phyloP scores from a whole-genome alignment of 1,140 invertebrate genomes.

The Bilobella aurantiaca region DNA sequence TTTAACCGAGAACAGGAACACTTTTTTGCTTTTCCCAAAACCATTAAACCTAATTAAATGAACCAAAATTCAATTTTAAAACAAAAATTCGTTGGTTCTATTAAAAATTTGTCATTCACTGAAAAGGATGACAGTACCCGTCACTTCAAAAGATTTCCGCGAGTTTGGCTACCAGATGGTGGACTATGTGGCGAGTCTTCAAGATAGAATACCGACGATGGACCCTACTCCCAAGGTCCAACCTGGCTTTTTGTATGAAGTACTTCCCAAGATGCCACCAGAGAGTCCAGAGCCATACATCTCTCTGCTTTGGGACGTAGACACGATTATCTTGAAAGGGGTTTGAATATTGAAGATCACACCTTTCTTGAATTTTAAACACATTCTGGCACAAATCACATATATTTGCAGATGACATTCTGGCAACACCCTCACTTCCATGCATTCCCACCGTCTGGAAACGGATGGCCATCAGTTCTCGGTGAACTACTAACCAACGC shows the following conservation, averaged over 20 bases:
- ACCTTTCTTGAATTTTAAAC: too few species aligned
- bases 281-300: background rate
- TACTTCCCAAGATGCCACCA: background rate
- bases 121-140: too few species aligned
- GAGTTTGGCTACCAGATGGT: background rate
- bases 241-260: background rate
- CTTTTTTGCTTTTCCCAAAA: too few species aligned
- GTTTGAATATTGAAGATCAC: background rate
- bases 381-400: too few species aligned
- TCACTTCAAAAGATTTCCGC: too few species aligned
- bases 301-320: background rate
- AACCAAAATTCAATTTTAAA: too few species aligned
- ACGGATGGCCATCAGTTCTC: constrained; percentile 17
- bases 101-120: too few species aligned
- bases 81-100: too few species aligned
- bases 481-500: constrained; percentile 20
- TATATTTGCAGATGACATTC: background rate
- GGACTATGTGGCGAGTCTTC: background rate
- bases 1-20: too few species aligned
- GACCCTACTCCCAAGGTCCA: too few species aligned
- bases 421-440: constrained; percentile 19
- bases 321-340: background rate
- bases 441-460: constrained; percentile 20
- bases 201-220: background rate
- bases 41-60: too few species aligned